These are phyloP conservation scores for Chymomyza fuscimana DNA, from an alignment of 2,888 invertebrate genomes.

Conservation along the genomic window DNA sequence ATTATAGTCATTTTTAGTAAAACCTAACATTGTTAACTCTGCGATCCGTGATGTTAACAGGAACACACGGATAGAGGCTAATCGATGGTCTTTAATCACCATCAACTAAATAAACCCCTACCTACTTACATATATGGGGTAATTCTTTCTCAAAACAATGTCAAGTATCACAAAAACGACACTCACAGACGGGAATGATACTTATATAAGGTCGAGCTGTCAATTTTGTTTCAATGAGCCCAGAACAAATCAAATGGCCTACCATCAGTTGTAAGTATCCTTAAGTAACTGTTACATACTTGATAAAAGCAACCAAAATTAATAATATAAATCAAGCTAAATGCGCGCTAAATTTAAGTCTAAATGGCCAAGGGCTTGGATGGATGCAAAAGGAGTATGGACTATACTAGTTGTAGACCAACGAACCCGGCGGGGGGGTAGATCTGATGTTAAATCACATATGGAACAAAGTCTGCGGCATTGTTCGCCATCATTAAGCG, in stretches of 20 bases:
- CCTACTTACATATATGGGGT: too few species aligned
- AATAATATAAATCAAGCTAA: conserved; percentile 56
- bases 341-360: conserved; percentile 51
- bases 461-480: conserved; percentile 31
- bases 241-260: not conserved
- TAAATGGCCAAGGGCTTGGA: conserved; percentile 7
- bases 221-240: not conserved
- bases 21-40: too few species aligned
- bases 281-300: too few species aligned
- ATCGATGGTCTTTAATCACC: too few species aligned
- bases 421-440: not conserved
- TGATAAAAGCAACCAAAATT: not conserved
- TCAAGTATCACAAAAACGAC: not conserved
- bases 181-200: not conserved
- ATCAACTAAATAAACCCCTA: too few species aligned
- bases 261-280: not conserved
- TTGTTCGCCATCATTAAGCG: conserved; percentile 67
- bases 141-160: too few species aligned
- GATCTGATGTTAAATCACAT: conserved; percentile 1
- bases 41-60: too few species aligned
- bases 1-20: too few species aligned
- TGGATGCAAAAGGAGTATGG: not conserved
- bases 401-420: not conserved
- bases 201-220: not conserved
- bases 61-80: too few species aligned